Base-by-base conservation (phyloP, 2,113 vertebrate genomes). In the Carollia perspicillata region DNA sequence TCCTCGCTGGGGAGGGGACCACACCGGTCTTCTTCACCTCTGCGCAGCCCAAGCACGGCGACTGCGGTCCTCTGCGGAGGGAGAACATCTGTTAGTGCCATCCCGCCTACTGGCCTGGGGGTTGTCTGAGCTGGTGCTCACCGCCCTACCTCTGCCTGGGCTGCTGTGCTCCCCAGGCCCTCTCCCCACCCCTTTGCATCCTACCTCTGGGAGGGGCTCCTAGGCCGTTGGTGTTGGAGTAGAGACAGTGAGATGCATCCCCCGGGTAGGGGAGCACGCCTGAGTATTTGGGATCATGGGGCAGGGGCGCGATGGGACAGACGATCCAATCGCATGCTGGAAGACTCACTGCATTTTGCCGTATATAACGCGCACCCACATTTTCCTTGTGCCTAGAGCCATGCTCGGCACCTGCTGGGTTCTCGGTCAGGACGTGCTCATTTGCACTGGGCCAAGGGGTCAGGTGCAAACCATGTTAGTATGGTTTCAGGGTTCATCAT, bases 1-100 rank as follows among this genome's bases (percentile, higher is more conserved):
- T 98, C 96, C 12, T 97, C 35, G 84, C 86, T 10, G 98, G 97
- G 33, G 98, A 98, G 0, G 95, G 90, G 5, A 96, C 89, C 13
- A 90, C 63, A 72, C 55, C 71, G 68, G 74, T 97, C 95, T 98
- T 97, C 97, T 98, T 98, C 96, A 97, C 98, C 71, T 98, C 97
- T 0, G 96, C 97, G 8, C 98, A 98, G 17, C 97, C 96, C 92
- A 98, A 98, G 71, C 98, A 99, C 0, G 98, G 98, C 2, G 98
- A 98, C 77, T 98, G 98, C 96, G 97, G 97, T 60, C 95, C 97
- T 95, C 99, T 99, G 98, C 47, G 90, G 97, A 37, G 55, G 53
- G 12, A 92, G 72, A 87, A 75, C 1, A 3, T 55, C 11, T 17
- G 30, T 94, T 68, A 90, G 74, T 58, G 18, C 49, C 5, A 17